These are phyloP conservation scores for Dasysyrphus albostriatus DNA, from an alignment of 2,888 invertebrate species.

Conservation along the genomic window DNA sequence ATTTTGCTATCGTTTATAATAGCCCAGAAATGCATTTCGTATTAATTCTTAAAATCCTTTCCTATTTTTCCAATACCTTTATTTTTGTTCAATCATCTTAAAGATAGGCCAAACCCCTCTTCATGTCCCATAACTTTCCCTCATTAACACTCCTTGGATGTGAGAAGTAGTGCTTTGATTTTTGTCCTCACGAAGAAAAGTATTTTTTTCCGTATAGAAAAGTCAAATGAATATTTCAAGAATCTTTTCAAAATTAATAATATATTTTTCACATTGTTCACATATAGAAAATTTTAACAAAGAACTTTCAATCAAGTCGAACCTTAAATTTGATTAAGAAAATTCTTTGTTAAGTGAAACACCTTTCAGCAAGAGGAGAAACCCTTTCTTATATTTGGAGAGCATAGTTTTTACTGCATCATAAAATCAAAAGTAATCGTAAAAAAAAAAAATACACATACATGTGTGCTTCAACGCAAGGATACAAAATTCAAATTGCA, in stretches of 20 bases:
- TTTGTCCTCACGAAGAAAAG: too few relatives aligned
- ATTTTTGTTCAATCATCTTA: too few relatives aligned
- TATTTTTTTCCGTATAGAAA: too few relatives aligned
- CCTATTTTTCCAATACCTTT: too few relatives aligned
- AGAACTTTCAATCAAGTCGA: slow-evolving; percentile 1
- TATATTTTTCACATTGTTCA: not conserved
- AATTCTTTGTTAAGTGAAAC: slow-evolving; percentile 21
- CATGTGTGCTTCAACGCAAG: slow-evolving; percentile 19
- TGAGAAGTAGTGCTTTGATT: too few relatives aligned
- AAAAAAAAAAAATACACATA: slow-evolving; percentile 27
- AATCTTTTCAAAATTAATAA: slow-evolving; percentile 3
- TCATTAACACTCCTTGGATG: too few relatives aligned
- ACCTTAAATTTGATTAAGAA: slow-evolving; percentile 33
- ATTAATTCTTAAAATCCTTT: too few relatives aligned
- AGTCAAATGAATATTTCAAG: not conserved
- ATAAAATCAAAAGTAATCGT: slow-evolving; percentile 69
- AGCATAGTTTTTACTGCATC: slow-evolving; percentile 62
- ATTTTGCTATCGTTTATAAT: too few relatives aligned
- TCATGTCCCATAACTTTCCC: too few relatives aligned
- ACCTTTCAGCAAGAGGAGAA: slow-evolving; percentile 1
- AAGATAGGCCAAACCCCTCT: too few relatives aligned
- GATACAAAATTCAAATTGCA: slow-evolving; percentile 50
- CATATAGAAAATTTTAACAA: not conserved
- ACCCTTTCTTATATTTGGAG: slow-evolving; percentile 39
- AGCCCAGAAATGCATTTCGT: too few relatives aligned